Evolutionary conservation across 2,888 invertebrate genomes (phyloP).

Genomic region (Agriopis leucophaearia): DNA sequence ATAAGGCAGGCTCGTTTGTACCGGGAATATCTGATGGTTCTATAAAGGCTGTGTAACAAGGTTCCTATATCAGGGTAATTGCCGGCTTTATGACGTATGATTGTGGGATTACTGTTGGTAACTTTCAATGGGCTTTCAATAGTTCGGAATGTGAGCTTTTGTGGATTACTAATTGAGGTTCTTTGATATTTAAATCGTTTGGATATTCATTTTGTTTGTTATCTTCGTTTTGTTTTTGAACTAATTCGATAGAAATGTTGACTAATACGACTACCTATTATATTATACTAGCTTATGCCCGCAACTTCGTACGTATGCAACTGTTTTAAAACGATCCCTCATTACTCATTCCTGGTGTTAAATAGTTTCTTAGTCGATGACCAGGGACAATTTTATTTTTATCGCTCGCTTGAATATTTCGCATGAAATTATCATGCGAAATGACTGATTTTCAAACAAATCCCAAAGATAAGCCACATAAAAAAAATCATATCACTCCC

Average conservation of each 20-base stretch:
- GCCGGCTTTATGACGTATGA: conserved; percentile 30
- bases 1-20: conserved; percentile 52
- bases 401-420: no score
- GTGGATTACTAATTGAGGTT: conserved; percentile 10
- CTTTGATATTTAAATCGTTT: conserved; percentile 12
- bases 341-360: no score
- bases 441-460: no score
- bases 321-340: no score
- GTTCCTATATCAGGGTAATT: conserved; percentile 42
- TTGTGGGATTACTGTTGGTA: conserved; percentile 14
- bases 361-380: no score
- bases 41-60: conserved; percentile 47
- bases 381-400: no score
- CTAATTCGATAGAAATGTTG: neutral
- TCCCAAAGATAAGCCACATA: no score
- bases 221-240: neutral
- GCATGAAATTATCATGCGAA: no score
- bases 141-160: conserved; percentile 17
- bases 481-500: no score
- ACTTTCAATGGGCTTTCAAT: conserved; percentile 28
- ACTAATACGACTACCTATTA: neutral
- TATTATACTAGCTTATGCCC: neutral
- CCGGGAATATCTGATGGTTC: conserved; percentile 36
- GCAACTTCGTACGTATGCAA: no score
- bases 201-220: neutral